A percentile compares a stretch with the other conserved stretches of the same genome.
Conservation (phyloP, 2,888 invertebrate genomes). For the Ochropleura plecta region DNA sequence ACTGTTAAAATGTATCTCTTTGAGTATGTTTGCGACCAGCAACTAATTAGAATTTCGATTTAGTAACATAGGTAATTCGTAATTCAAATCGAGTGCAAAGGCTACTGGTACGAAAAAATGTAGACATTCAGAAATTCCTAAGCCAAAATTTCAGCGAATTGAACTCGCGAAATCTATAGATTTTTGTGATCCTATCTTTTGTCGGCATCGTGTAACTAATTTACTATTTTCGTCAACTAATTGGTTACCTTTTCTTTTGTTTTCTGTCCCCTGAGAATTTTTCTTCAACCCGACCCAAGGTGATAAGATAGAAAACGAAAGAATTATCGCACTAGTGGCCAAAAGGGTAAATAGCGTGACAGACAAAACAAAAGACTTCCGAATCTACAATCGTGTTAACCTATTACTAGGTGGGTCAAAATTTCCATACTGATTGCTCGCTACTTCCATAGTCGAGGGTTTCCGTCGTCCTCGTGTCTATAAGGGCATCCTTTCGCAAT, state of each 20-base stretch:
- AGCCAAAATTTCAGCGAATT: not conserved
- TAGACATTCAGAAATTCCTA: not conserved
- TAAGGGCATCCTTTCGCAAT: constrained; percentile 58
- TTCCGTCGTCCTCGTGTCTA: constrained; percentile 49
- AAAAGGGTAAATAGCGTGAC: constrained; percentile 27
- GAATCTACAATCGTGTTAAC: constrained; percentile 43
- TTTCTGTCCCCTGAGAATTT: not conserved
- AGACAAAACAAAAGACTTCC: constrained; percentile 22
- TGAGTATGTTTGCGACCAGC: constrained; percentile 27
- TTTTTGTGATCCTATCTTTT: constrained; percentile 15
- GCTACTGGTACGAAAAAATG: not conserved
- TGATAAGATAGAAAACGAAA: not conserved
- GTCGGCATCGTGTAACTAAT: not conserved
- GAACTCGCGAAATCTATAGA: not conserved
- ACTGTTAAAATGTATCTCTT: constrained; percentile 40
- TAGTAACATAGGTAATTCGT: not conserved
- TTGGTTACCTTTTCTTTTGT: no score
- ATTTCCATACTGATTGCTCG: constrained; percentile 69
- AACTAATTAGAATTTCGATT: constrained; percentile 3
- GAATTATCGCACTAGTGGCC: not conserved
- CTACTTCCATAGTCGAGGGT: constrained; percentile 47
- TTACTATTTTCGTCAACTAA: not conserved
- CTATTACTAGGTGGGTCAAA: constrained; percentile 51
- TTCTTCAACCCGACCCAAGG: not conserved
- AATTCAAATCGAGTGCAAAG: not conserved